Base-by-base conservation (phyloP, 2,888 invertebrate species). In the Zhuqinia jingwanae region DNA sequence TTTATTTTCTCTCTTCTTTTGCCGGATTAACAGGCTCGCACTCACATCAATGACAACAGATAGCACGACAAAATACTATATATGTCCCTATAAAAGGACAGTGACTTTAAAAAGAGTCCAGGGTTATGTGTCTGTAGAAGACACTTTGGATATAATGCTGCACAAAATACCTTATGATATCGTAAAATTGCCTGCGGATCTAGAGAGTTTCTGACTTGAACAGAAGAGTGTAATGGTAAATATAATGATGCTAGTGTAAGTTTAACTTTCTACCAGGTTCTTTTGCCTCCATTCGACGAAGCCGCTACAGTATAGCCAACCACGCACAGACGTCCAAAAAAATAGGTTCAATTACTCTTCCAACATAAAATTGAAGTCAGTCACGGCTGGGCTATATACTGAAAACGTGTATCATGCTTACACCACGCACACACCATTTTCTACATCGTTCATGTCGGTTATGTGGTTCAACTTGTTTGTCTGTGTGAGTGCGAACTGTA, bases 1-100 rank as follows among this genome's bases (percentile, higher is more conserved):
- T 78, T 47, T 68, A 27, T 30, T 53, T 79, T 36, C 68, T 68
- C 75, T 53, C 53, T 68, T 63, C 47, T 79, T 60, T 78, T 50
- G 20, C 25, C 17, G 20, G 50, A 68, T 79, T 79, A 79, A 36
- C 68, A 53, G 79, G n/a, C 63, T 68, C 53, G 79, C 25, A 53
- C 53, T 68, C 36, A 36, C 68, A 68, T 68, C 50, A 79, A 79
- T 47, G 68, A 22, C 10, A 13, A 53, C 53, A 68, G 79, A 68
- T 79, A 68, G 53, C 60, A 45, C 22, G 77, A 68, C 68, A 68
- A 45, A 68, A 65, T 68, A 22, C 17, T 42, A n/a, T n/a, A n/a
- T n/a, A n/a, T n/a, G n/a, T 42, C 42, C 10, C 65, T 20, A 25
- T 65, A 22, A n/a, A 42, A 45, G n/a, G n/a, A n/a, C n/a, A n/a